Conservation (phyloP, 1,140 invertebrate species). For the Chironomus tepperi region DNA sequence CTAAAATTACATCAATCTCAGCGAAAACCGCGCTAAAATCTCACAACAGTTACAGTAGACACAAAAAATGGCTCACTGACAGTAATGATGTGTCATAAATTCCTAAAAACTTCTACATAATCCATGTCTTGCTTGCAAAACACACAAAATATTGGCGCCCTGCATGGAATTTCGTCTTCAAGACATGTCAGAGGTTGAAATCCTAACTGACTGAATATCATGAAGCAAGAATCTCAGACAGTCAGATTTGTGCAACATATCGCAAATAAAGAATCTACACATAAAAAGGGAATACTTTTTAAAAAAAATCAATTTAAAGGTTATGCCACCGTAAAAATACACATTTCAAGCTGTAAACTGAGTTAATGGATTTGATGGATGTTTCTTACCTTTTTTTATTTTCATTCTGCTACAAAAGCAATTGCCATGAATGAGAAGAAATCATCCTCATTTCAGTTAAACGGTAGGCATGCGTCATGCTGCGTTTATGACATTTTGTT, state of each 20-base stretch:
- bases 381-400: too few relatives aligned
- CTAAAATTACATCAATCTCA: too few relatives aligned
- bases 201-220: too few relatives aligned
- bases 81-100: neutral
- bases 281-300: neutral
- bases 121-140: neutral
- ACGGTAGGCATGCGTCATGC: conserved; percentile 9
- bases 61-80: neutral
- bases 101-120: neutral
- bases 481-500: conserved; percentile 16
- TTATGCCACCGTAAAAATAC: conserved; percentile 1
- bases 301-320: neutral
- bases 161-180: neutral
- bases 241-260: too few relatives aligned
- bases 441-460: neutral
- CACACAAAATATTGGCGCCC: conserved; percentile 18
- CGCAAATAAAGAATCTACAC: neutral
- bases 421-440: too few relatives aligned
- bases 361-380: neutral
- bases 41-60: too few relatives aligned
- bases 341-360: neutral
- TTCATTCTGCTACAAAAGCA: too few relatives aligned
- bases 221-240: too few relatives aligned
- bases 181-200: too few relatives aligned
- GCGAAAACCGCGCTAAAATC: too few relatives aligned